A percentile compares a stretch with the other conserved stretches of the same genome.
phyloP scores from a whole-genome alignment of 2,888 invertebrate species.

The Lottia scabra region DNA sequence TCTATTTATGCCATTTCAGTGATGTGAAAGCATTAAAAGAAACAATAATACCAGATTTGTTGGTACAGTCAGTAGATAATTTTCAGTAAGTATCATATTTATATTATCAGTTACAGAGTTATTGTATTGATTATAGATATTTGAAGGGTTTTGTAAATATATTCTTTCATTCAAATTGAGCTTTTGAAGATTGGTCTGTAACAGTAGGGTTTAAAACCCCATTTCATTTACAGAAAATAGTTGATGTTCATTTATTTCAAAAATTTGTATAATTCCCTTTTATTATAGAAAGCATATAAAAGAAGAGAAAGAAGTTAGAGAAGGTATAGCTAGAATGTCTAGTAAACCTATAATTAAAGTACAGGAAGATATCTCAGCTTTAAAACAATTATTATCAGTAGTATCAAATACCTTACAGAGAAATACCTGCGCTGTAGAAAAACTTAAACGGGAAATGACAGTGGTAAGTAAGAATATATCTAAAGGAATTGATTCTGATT shows the following conservation, averaged over 20 bases:
- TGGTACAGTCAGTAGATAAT: conserved; percentile 81
- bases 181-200: conserved; percentile 72
- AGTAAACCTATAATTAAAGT: conserved; percentile 76
- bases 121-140: too few relatives aligned
- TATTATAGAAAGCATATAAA: conserved; percentile 85
- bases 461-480: conserved; percentile 69
- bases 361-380: conserved; percentile 75
- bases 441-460: conserved; percentile 80
- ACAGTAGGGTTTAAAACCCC: not conserved
- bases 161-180: not conserved
- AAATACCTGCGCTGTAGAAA: conserved; percentile 75
- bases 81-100: conserved; percentile 75
- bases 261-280: too few relatives aligned
- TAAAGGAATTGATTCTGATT: too few relatives aligned
- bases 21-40: conserved; percentile 75
- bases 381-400: conserved; percentile 75
- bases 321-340: conserved; percentile 83
- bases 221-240: not conserved
- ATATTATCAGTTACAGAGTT: too few relatives aligned
- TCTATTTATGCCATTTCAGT: conserved; percentile 34
- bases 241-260: too few relatives aligned
- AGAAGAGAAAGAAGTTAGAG: conserved; percentile 84
- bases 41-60: conserved; percentile 81
- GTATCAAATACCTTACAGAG: conserved; percentile 77
- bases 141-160: not conserved